phyloP scores from a whole-genome alignment of 2,113 vertebrate species.

The Hippoglossus stenolepis region DNA sequence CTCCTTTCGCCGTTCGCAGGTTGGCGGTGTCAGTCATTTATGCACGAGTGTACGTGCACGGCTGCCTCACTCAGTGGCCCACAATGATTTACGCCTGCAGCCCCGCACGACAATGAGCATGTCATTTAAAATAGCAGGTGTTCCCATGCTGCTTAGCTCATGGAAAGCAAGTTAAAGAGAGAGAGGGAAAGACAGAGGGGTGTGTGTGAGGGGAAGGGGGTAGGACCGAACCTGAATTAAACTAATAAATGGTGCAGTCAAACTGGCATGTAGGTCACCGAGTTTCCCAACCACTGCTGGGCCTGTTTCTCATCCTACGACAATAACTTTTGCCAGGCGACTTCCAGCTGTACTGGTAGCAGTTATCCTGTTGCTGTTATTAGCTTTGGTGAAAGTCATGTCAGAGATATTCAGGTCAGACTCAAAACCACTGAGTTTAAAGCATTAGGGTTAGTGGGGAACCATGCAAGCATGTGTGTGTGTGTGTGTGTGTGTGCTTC shows the following conservation, averaged over 20 bases:
- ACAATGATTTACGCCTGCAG: constrained; percentile 72
- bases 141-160: constrained; percentile 73
- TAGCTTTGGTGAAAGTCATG: constrained; percentile 75
- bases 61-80: constrained; percentile 34
- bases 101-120: constrained; percentile 66
- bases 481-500: constrained; percentile 17
- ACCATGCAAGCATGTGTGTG: constrained; percentile 30
- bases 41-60: constrained; percentile 31
- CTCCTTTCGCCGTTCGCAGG: constrained; percentile 52
- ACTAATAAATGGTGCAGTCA: constrained; percentile 67
- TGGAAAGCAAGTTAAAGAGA: constrained; percentile 71
- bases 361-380: constrained; percentile 72
- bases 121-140: constrained; percentile 81
- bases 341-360: constrained; percentile 70
- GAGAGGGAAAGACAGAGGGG: constrained; percentile 39
- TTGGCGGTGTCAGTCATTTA: constrained; percentile 45
- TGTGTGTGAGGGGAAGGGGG: constrained; percentile 37
- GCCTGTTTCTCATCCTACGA: constrained; percentile 75
- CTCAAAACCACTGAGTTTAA: constrained; percentile 70
- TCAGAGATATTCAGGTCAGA: constrained; percentile 77
- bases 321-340: constrained; percentile 75
- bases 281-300: constrained; percentile 68
- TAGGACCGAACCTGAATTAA: constrained; percentile 64
- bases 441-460: constrained; percentile 56
- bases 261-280: constrained; percentile 71